phyloP scores from a whole-genome alignment of 2,888 invertebrate species.

The Quadroppia sp. region DNA sequence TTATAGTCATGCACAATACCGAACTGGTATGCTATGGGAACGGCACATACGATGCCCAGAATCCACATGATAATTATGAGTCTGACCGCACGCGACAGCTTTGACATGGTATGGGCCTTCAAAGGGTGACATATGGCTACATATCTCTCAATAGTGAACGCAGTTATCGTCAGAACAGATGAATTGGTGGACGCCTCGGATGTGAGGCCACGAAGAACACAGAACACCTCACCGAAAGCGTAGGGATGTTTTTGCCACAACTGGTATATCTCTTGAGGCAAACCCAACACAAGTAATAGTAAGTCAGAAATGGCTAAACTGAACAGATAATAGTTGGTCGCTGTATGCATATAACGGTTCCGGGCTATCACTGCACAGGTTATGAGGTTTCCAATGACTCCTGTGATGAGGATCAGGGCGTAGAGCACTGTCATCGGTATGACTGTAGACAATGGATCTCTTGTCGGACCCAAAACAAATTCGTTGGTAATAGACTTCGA shows the following conservation, averaged over 20 bases:
- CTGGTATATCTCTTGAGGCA: conserved; percentile 70
- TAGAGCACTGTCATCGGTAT: conserved; percentile 63
- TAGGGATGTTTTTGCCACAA: conserved; percentile 52
- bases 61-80: conserved; percentile 76
- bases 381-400: conserved; percentile 71
- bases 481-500: neutral
- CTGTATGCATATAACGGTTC: conserved; percentile 75
- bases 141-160: conserved; percentile 81
- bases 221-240: conserved; percentile 67
- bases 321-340: conserved; percentile 77
- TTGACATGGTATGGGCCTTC: conserved; percentile 51
- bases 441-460: conserved; percentile 45
- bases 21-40: conserved; percentile 62
- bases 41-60: conserved; percentile 60
- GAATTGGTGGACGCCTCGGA: conserved; percentile 73
- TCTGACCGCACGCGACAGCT: conserved; percentile 69
- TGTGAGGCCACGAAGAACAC: conserved; percentile 69
- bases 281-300: conserved; percentile 68
- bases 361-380: conserved; percentile 72
- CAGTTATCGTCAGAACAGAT: conserved; percentile 73
- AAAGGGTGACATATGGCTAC: conserved; percentile 83
- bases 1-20: conserved; percentile 58
- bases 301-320: conserved; percentile 76
- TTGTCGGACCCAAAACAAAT: conserved; percentile 38
- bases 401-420: conserved; percentile 65